A percentile compares a stretch with the other conserved stretches of the same genome.
Evolutionary conservation across 2,888 invertebrate species (phyloP).

Genomic region (Sinhomidia bicolor): DNA sequence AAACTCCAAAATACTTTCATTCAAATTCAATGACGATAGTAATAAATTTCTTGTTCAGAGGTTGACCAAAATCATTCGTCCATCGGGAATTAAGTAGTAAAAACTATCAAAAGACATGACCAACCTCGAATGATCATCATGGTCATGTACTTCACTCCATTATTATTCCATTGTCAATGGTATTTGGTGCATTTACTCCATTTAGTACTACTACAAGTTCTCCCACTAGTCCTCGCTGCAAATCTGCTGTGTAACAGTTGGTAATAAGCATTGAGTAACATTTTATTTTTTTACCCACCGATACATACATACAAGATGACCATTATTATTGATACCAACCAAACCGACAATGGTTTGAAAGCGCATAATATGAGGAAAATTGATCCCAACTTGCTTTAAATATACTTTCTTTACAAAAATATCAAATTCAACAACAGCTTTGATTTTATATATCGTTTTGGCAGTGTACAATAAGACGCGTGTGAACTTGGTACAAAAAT

Average conservation of each 20-base stretch:
- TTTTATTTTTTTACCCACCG: neutral
- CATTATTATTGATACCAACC: constrained; percentile 23
- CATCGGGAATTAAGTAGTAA: neutral
- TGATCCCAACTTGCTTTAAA: neutral
- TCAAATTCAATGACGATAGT: neutral
- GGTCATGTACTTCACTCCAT: neutral
- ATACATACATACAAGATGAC: constrained; percentile 20
- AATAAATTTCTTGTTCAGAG: neutral
- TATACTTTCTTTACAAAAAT: neutral
- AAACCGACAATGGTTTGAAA: neutral
- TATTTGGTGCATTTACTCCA: constrained; percentile 57
- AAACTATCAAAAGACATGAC: constrained; percentile 4
- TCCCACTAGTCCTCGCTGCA: neutral
- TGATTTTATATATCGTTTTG: neutral
- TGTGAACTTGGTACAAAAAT: neutral
- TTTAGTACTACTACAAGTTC: too few species aligned
- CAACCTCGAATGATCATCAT: constrained; percentile 19
- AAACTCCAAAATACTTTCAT: neutral
- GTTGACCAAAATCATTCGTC: neutral
- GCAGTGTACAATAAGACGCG: neutral
- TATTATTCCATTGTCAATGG: neutral
- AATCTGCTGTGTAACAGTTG: neutral
- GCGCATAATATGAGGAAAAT: neutral
- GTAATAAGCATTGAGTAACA: constrained; percentile 25
- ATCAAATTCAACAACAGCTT: neutral